Conservation (phyloP, 2,113 vertebrate species). For the Corydoras maculifer region DNA sequence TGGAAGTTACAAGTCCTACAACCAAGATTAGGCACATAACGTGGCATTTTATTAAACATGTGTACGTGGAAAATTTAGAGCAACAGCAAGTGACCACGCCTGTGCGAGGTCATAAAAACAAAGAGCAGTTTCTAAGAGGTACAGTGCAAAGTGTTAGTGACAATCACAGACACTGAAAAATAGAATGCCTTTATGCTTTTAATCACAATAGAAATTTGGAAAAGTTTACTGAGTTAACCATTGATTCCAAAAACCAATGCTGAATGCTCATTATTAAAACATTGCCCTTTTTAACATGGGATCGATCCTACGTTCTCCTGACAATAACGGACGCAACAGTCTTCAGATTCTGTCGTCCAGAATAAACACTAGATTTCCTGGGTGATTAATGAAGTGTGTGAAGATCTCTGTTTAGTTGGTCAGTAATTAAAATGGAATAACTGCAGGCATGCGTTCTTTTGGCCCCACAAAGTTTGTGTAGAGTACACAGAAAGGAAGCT, state of each 20-base stretch:
- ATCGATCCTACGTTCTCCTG: no score
- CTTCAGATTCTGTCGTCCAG: no score
- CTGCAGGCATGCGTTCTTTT: constrained; percentile 26
- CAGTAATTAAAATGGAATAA: not conserved
- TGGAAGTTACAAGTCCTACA: constrained; percentile 21
- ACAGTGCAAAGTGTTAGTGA: constrained; percentile 27
- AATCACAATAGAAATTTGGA: not conserved
- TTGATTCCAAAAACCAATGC: no score
- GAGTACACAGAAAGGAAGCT: constrained; percentile 30
- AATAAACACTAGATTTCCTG: no score
- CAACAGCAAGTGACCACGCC: not conserved
- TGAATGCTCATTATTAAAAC: no score
- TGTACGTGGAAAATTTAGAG: constrained; percentile 7
- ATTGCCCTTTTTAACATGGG: no score
- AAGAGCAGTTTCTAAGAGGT: constrained; percentile 27
- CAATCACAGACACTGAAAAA: not conserved
- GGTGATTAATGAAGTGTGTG: constrained; percentile 3
- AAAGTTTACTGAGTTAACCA: no score
- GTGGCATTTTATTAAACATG: constrained; percentile 11
- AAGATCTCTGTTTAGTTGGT: constrained; percentile 21
- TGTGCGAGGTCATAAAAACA: constrained; percentile 7
- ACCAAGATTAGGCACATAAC: constrained; percentile 39
- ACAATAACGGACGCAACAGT: no score
- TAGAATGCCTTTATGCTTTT: not conserved
- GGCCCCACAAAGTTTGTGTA: constrained; percentile 33